Evolutionary conservation across 2,797 vertebrate genomes (phyloP).

Genomic region (Diceros bicornis): DNA sequence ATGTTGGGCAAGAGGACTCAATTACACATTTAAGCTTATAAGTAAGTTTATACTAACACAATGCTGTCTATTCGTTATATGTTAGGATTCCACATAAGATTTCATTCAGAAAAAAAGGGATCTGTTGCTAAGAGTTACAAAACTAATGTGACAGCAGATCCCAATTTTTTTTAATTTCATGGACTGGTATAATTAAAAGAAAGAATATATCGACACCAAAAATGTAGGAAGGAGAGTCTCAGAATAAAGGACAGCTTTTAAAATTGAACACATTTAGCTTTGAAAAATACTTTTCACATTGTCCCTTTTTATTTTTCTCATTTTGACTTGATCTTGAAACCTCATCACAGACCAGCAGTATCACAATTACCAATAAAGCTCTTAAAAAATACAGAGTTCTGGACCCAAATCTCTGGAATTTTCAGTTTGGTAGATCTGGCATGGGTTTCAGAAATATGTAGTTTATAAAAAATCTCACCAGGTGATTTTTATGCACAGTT

Average conservation of each 20-base stretch:
- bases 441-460: not conserved
- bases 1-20: not conserved
- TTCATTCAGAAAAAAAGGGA: not conserved
- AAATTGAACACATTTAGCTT: constrained; percentile 4
- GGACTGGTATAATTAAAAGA: not conserved
- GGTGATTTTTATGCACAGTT: not conserved
- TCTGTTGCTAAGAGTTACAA: not conserved
- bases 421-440: not conserved
- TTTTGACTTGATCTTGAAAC: not conserved
- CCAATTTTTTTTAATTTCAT: not conserved
- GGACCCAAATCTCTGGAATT: not conserved
- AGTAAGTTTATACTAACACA: not conserved
- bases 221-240: not conserved
- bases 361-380: not conserved
- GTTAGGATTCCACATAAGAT: not conserved
- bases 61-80: not conserved
- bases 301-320: not conserved
- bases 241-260: not conserved
- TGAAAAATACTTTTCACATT: not conserved
- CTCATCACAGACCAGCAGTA: not conserved
- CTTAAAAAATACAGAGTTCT: not conserved
- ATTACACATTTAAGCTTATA: not conserved
- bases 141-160: not conserved
- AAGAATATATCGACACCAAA: not conserved
- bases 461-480: not conserved